These are phyloP conservation scores for Delphinapterus leucas DNA, from an alignment of 2,113 vertebrate species.

Conservation along the genomic window DNA sequence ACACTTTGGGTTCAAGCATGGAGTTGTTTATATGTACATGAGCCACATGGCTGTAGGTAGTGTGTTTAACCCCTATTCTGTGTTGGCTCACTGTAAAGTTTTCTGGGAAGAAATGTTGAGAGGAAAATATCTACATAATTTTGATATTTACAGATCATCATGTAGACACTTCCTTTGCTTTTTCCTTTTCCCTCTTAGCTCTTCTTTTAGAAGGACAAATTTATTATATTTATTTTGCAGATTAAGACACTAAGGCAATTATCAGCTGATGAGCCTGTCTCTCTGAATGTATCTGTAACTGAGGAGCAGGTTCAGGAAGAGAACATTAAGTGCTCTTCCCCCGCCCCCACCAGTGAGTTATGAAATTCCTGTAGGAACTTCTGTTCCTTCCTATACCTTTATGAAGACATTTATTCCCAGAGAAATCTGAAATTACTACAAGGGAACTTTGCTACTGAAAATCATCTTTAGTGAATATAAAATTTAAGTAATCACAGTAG, in stretches of 20 bases:
- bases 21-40: background rate
- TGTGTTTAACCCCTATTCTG: background rate
- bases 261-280: background rate
- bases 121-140: background rate
- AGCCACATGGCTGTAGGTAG: fast-evolving
- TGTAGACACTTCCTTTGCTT: background rate
- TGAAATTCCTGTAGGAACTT: background rate
- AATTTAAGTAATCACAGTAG: slow-evolving; percentile 27
- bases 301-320: background rate
- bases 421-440: slow-evolving; percentile 1
- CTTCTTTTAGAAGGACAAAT: background rate
- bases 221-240: background rate
- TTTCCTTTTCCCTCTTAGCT: background rate
- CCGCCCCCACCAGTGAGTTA: background rate
- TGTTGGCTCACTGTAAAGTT: background rate
- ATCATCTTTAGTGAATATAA: background rate
- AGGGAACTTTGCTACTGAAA: background rate
- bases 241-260: background rate
- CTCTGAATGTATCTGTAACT: background rate
- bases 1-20: background rate
- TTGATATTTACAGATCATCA: background rate
- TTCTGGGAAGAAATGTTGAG: background rate
- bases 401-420: slow-evolving; percentile 13
- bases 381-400: background rate
- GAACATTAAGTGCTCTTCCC: background rate